Evolutionary conservation across 2,888 invertebrate species (phyloP).

Genomic region (Hypselothyrea guttata): DNA sequence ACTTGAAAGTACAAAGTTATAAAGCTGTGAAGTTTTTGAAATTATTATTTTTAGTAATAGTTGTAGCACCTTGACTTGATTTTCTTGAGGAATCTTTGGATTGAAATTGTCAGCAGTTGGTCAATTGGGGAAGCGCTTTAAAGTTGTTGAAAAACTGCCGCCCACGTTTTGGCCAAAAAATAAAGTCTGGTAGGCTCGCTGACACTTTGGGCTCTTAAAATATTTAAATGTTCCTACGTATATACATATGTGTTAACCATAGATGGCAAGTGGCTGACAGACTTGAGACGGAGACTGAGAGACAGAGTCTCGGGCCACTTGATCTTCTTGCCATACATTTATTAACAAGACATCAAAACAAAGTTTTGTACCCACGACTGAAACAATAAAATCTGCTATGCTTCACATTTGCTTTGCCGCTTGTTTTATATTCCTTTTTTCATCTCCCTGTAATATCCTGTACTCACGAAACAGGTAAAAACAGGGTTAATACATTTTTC

Average conservation of each 20-base stretch:
- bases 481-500: too few relatives aligned
- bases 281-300: not conserved
- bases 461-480: too few relatives aligned
- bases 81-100: too few relatives aligned
- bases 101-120: too few relatives aligned
- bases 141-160: not conserved
- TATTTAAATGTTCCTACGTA: constrained; percentile 2
- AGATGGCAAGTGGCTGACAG: constrained; percentile 16
- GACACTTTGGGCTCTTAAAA: not conserved
- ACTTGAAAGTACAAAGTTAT: too few relatives aligned
- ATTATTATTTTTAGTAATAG: too few relatives aligned
- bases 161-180: constrained; percentile 12
- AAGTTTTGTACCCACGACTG: constrained; percentile 14
- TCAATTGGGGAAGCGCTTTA: too few relatives aligned
- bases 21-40: too few relatives aligned
- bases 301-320: constrained; percentile 8
- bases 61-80: too few relatives aligned
- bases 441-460: not conserved
- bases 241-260: constrained; percentile 22
- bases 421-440: not conserved
- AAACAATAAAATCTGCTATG: constrained; percentile 33
- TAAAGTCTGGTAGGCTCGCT: constrained; percentile 14
- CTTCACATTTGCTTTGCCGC: constrained; percentile 6
- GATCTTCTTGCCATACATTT: constrained; percentile 18
- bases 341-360: constrained; percentile 36